Conservation (phyloP, 2,888 invertebrate genomes). For the Polydrusus tereticollis region DNA sequence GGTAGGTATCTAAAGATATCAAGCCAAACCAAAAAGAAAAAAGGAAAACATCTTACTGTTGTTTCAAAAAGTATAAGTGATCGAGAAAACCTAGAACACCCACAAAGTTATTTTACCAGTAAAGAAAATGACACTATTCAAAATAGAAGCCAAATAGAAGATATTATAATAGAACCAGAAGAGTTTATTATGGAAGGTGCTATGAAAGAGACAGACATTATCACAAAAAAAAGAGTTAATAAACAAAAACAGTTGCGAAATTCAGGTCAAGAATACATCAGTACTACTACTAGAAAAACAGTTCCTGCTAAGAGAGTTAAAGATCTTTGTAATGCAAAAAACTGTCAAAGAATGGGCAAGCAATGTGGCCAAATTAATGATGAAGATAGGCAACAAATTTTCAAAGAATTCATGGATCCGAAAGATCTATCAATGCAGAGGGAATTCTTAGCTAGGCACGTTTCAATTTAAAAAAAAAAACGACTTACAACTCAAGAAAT, state of each 20-base stretch:
- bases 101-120: not conserved
- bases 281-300: slow-evolving; percentile 22
- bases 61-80: too few species aligned
- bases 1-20: too few species aligned
- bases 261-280: slow-evolving; percentile 32
- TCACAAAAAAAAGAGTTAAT: slow-evolving; percentile 4
- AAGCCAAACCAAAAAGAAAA: too few species aligned
- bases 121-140: not conserved
- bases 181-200: not conserved
- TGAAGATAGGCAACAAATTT: slow-evolving; percentile 22
- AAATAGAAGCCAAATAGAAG: not conserved
- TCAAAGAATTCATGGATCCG: slow-evolving; percentile 9
- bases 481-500: slow-evolving; percentile 26
- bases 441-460: slow-evolving; percentile 37
- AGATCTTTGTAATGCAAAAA: slow-evolving; percentile 24
- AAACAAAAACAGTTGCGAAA: slow-evolving; percentile 29
- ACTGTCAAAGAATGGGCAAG: slow-evolving; percentile 24
- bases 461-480: slow-evolving; percentile 14
- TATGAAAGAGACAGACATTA: too few species aligned
- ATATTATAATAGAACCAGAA: not conserved
- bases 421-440: slow-evolving; percentile 21
- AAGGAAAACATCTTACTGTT: too few species aligned
- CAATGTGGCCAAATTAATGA: slow-evolving; percentile 24
- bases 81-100: too few species aligned
- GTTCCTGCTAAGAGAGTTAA: slow-evolving; percentile 22